Evolutionary conservation across 2,888 invertebrate species (phyloP).

Genomic region (Aphodius sticticus): DNA sequence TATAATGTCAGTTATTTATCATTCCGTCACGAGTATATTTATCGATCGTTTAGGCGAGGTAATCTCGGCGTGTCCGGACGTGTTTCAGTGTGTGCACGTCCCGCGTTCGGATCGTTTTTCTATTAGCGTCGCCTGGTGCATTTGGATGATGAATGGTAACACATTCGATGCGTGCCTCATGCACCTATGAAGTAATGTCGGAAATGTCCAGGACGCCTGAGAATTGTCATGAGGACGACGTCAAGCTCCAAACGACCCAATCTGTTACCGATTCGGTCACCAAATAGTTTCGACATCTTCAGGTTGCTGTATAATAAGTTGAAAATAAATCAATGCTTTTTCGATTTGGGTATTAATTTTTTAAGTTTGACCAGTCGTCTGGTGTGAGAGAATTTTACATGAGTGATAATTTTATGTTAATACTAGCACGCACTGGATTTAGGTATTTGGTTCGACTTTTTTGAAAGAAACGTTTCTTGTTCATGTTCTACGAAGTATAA

Average conservation of each 20-base stretch:
- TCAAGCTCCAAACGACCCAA: not conserved
- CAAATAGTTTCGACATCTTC: not conserved
- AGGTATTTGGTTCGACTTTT: no score
- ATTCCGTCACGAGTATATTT: slow-evolving; percentile 16
- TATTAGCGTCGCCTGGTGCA: not conserved
- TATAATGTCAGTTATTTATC: slow-evolving; percentile 17
- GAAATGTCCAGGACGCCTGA: not conserved
- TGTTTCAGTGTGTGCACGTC: not conserved
- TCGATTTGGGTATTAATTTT: no score
- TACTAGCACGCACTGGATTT: no score
- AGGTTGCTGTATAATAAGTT: not conserved
- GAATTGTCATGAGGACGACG: not conserved
- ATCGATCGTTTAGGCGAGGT: slow-evolving; percentile 6
- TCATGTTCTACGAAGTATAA: no score
- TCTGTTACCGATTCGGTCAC: not conserved
- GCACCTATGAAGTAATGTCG: not conserved
- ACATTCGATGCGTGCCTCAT: not conserved
- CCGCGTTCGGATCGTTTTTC: not conserved
- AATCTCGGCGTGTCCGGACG: not conserved
- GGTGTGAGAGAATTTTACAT: no score
- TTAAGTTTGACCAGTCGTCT: no score
- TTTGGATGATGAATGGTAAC: not conserved
- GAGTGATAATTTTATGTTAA: no score
- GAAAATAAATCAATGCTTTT: no score
- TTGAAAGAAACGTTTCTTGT: no score